These are phyloP conservation scores for Drosophila paulistorum DNA, from an alignment of 1,140 invertebrate genomes.

Conservation along the genomic window DNA sequence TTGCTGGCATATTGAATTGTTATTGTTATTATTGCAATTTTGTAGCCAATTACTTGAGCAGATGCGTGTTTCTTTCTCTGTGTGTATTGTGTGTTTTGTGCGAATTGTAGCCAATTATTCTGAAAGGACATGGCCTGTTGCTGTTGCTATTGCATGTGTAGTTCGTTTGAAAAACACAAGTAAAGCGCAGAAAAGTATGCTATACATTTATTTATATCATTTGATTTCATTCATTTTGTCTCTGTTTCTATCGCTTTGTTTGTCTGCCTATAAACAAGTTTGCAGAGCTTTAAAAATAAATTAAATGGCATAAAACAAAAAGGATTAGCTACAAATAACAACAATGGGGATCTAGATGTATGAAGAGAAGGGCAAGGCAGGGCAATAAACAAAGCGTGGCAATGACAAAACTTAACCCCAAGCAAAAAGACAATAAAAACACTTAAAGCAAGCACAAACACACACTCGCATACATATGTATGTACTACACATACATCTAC, in stretches of 20 bases:
- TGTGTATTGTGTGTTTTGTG: slow-evolving; percentile 30
- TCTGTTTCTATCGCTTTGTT: slow-evolving; percentile 40
- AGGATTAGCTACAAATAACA: slow-evolving; percentile 67
- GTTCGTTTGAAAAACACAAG: slow-evolving; percentile 32
- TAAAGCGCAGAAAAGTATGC: slow-evolving; percentile 43
- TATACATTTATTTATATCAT: slow-evolving; percentile 26
- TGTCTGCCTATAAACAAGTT: slow-evolving; percentile 63
- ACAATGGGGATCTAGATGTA: not conserved
- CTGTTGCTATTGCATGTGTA: slow-evolving; percentile 21
- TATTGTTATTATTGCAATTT: slow-evolving; percentile 79
- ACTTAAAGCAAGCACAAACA: slow-evolving; percentile 61
- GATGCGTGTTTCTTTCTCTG: slow-evolving; percentile 9
- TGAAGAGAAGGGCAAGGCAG: not conserved
- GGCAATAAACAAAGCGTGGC: slow-evolving; percentile 71
- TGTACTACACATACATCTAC: slow-evolving; percentile 8
- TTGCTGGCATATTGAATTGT: slow-evolving; percentile 76
- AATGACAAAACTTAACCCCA: slow-evolving; percentile 80
- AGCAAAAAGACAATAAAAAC: slow-evolving; percentile 76
- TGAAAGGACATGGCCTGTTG: slow-evolving; percentile 63
- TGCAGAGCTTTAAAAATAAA: slow-evolving; percentile 76
- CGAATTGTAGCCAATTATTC: slow-evolving; percentile 63
- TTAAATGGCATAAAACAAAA: slow-evolving; percentile 79
- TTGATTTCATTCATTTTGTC: slow-evolving; percentile 16
- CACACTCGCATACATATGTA: not conserved
- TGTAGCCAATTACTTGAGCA: slow-evolving; percentile 74